Conservation (phyloP, 2,797 vertebrate species). For the Acropternis orthonyx region DNA sequence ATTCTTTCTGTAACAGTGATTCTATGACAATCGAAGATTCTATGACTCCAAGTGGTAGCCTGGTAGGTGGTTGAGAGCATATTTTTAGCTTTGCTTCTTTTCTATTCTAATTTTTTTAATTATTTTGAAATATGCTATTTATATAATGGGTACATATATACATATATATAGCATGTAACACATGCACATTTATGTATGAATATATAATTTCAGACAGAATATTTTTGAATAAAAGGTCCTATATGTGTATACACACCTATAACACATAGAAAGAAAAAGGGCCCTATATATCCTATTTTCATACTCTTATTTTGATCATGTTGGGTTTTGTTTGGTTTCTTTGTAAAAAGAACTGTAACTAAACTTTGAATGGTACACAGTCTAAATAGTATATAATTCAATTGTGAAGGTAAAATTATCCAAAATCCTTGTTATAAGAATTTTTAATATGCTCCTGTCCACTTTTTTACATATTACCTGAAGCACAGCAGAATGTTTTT, state of each 20-base stretch:
- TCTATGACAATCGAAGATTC: not conserved
- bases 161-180: not conserved
- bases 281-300: not conserved
- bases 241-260: not conserved
- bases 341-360: not conserved
- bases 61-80: not conserved
- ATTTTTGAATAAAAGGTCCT: not conserved
- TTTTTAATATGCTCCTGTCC: slow-evolving; percentile 8
- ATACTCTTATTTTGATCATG: not conserved
- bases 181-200: not conserved
- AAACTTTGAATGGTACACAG: not conserved
- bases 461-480: not conserved
- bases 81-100: not conserved
- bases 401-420: not conserved
- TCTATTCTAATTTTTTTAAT: not conserved
- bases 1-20: not conserved
- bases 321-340: not conserved
- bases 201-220: not conserved
- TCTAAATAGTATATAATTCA: not conserved
- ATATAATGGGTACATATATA: not conserved
- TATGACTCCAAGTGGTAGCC: not conserved
- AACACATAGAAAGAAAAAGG: not conserved
- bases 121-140: not conserved
- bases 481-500: not conserved
- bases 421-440: not conserved